Evolutionary conservation across 2,797 vertebrate genomes (phyloP), one percentile per base, ranked within the genome.

Genomic region (Lindbergichthys nudifrons): DNA sequence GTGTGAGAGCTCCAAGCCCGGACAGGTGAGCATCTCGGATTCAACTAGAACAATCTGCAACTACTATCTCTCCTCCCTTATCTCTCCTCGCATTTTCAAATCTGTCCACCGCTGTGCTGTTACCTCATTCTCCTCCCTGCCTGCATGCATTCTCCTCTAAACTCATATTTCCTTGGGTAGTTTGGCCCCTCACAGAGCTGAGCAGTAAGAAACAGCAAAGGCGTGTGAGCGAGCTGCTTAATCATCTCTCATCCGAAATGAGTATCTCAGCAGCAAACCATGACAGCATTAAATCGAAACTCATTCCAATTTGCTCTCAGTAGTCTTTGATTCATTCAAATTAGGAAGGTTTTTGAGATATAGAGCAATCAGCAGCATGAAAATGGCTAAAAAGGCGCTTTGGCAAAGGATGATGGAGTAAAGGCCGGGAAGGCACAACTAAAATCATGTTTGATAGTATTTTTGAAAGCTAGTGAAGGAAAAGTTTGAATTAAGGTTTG

Each of bases 1-100:
- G 81, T 99, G 98, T 79, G 98, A 99, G 90, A 97, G 96, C 92
- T 95, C 96, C 64, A 96, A 94, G 87, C 95, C 96, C 19, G 97
- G 96, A 70, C 97, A 99, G 96, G 98, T 98, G 96, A 95, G 89
- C 26, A 3, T 53, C 15, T 9, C 19, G 41, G 60, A 73, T 51
- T 74, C 63, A 4, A 3, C 18, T 32, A 45, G 59, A 68, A 62
- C 77, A 64, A 73, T 30, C 30, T 18, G 7, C 19, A 14, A 39
- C 47, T 12, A 47, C 16, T 36, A n/a, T 42, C 18, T 58, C 3
- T 45, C 43, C 42, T 7, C 30, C 45, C 36, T 23, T 60, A 18
- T 52, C 30, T 36, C 41, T 36, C 32, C 46, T 16, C 53, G 26
- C 70, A 5, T 42, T 12, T 52, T 58, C 47, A 73, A 56, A 70